phyloP scores from a whole-genome alignment of 2,888 invertebrate species.

The Meiosimyza decipiens region DNA sequence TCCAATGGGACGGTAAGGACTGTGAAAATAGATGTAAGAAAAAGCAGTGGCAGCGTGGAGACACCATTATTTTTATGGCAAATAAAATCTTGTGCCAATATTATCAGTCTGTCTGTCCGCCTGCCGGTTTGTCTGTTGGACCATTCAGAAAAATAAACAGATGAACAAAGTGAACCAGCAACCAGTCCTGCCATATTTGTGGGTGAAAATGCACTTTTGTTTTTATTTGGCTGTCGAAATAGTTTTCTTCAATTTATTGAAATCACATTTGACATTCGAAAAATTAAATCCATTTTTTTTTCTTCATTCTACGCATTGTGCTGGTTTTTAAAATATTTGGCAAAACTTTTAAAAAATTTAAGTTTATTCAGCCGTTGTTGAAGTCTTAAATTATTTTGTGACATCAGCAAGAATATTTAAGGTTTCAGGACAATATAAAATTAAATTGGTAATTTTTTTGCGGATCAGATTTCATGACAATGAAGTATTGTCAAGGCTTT shows the following conservation, averaged over 20 bases:
- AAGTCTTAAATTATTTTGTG: too few relatives aligned
- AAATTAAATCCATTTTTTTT: background rate
- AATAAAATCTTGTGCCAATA: conserved; percentile 25
- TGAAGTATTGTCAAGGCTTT: too few relatives aligned
- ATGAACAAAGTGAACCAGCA: background rate
- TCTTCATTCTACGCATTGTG: too few relatives aligned
- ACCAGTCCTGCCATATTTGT: too few relatives aligned
- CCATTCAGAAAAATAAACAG: conserved; percentile 1
- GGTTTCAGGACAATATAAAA: too few relatives aligned
- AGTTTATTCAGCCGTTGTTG: too few relatives aligned
- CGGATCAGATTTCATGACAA: too few relatives aligned
- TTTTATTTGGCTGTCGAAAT: background rate
- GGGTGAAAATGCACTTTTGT: too few relatives aligned
- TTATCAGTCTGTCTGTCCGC: conserved; percentile 12
- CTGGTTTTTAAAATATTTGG: too few relatives aligned
- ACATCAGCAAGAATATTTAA: background rate
- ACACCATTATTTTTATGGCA: conserved; percentile 15
- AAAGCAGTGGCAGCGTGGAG: background rate
- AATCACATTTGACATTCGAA: background rate
- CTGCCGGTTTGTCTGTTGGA: background rate
- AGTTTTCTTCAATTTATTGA: conserved; percentile 2
- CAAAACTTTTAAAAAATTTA: too few relatives aligned
- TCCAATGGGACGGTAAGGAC: background rate
- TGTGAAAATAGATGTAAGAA: background rate
- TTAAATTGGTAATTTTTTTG: too few relatives aligned